These are phyloP conservation scores for Meloidogyne floridensis DNA, from an alignment of 1,140 invertebrate species.

Conservation along the genomic window DNA sequence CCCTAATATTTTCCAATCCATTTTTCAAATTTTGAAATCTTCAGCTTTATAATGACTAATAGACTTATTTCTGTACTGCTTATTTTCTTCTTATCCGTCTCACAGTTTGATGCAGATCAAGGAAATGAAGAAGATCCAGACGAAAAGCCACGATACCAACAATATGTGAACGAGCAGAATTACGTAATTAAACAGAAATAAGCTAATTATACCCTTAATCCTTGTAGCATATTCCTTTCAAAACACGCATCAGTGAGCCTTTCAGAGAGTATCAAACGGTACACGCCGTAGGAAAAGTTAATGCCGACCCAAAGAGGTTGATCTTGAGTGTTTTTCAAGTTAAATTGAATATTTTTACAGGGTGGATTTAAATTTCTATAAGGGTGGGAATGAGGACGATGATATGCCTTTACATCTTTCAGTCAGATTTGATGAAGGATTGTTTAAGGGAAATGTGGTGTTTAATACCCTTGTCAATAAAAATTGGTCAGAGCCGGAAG, in stretches of 20 bases:
- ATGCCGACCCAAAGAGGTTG: slow-evolving; percentile 53
- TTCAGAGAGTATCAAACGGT: slow-evolving; percentile 64
- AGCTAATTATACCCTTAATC: not conserved
- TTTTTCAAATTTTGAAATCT: not conserved
- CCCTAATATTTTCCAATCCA: too few species aligned
- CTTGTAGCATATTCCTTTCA: slow-evolving; percentile 59
- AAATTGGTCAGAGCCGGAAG: slow-evolving; percentile 63
- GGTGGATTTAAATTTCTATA: slow-evolving; percentile 65
- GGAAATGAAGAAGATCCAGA: slow-evolving; percentile 36
- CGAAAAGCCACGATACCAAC: slow-evolving; percentile 51
- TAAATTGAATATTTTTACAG: slow-evolving; percentile 32
- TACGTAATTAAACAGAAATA: slow-evolving; percentile 39
- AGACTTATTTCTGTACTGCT: not conserved
- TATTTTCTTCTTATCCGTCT: not conserved
- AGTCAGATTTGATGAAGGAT: slow-evolving; percentile 64
- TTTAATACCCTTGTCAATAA: slow-evolving; percentile 63
- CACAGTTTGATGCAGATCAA: slow-evolving; percentile 1
- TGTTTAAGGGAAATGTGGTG: slow-evolving; percentile 60
- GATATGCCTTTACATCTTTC: slow-evolving; percentile 64
- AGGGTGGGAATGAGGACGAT: slow-evolving; percentile 55
- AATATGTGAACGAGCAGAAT: slow-evolving; percentile 61
- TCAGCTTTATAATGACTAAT: not conserved
- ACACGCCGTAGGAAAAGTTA: slow-evolving; percentile 60
- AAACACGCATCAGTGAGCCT: slow-evolving; percentile 63
- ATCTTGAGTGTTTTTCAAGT: not conserved